These are phyloP conservation scores for Ernsta delagoae DNA, from an alignment of 2,888 invertebrate species.

Conservation along the genomic window DNA sequence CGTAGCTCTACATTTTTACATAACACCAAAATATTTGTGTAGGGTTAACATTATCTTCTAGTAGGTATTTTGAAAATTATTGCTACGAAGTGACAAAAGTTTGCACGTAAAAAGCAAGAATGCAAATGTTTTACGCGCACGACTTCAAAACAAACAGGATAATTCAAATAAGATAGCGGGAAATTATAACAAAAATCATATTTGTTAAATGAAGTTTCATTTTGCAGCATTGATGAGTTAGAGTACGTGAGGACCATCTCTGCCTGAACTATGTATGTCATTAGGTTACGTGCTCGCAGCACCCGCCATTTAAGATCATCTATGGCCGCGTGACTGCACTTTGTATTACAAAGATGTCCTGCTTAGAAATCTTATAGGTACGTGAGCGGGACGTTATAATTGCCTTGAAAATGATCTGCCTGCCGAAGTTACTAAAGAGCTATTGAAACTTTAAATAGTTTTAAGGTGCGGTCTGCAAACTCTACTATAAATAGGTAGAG, in stretches of 20 bases:
- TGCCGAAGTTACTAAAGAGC: too few species aligned
- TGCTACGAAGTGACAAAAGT: too few species aligned
- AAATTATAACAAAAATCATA: neutral
- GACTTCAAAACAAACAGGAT: too few species aligned
- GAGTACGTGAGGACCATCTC: slow-evolving; percentile 26
- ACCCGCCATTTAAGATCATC: slow-evolving; percentile 62
- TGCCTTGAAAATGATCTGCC: slow-evolving; percentile 43
- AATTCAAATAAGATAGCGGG: too few species aligned
- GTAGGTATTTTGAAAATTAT: neutral
- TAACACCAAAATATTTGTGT: neutral
- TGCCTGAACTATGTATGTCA: slow-evolving; percentile 57
- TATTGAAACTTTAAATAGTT: too few species aligned
- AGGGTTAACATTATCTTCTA: neutral
- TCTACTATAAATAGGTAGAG: too few species aligned
- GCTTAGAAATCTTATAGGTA: slow-evolving; percentile 55
- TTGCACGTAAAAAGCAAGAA: too few species aligned
- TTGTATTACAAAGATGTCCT: slow-evolving; percentile 68
- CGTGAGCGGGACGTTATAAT: slow-evolving; percentile 59
- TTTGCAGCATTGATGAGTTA: slow-evolving; percentile 11
- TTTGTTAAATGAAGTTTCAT: neutral
- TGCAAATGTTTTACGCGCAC: too few species aligned
- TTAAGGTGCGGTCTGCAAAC: too few species aligned
- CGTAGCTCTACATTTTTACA: slow-evolving; percentile 24
- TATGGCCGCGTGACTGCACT: slow-evolving; percentile 58
- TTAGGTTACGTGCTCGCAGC: slow-evolving; percentile 61